Evolutionary conservation across 2,888 invertebrate genomes (phyloP).

Genomic region (Dorcus parallelipipedus): DNA sequence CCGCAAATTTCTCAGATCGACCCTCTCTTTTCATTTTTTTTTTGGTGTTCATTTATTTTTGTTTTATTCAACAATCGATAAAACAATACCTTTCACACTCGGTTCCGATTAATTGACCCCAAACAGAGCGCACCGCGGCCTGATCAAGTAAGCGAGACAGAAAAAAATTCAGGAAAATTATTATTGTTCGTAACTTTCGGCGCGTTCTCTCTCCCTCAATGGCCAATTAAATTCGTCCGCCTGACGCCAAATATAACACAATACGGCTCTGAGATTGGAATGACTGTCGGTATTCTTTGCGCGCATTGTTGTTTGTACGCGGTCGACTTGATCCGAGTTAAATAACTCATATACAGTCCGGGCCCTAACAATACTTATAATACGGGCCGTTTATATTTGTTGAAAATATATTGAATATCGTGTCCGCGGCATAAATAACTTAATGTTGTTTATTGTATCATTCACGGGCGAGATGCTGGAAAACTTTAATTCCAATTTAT

Average conservation of each 20-base stretch:
- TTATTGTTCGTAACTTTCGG: too few species aligned
- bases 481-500: neutral
- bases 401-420: constrained; percentile 16
- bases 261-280: constrained; percentile 8
- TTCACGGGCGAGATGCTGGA: neutral
- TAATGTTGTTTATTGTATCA: constrained; percentile 15
- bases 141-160: too few species aligned
- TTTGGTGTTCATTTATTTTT: too few species aligned
- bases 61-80: too few species aligned
- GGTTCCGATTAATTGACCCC: too few species aligned
- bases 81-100: too few species aligned
- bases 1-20: too few species aligned
- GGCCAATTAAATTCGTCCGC: neutral
- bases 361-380: constrained; percentile 11
- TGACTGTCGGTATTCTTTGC: constrained; percentile 4
- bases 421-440: constrained; percentile 12
- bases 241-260: constrained; percentile 6
- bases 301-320: constrained; percentile 10
- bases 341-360: constrained; percentile 23
- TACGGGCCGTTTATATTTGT: constrained; percentile 15
- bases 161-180: too few species aligned
- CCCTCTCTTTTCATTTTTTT: too few species aligned
- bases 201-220: too few species aligned
- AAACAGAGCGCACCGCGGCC: too few species aligned
- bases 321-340: constrained; percentile 20